Conservation (phyloP, 2,797 vertebrate species). For the Hafferia zeledoni region DNA sequence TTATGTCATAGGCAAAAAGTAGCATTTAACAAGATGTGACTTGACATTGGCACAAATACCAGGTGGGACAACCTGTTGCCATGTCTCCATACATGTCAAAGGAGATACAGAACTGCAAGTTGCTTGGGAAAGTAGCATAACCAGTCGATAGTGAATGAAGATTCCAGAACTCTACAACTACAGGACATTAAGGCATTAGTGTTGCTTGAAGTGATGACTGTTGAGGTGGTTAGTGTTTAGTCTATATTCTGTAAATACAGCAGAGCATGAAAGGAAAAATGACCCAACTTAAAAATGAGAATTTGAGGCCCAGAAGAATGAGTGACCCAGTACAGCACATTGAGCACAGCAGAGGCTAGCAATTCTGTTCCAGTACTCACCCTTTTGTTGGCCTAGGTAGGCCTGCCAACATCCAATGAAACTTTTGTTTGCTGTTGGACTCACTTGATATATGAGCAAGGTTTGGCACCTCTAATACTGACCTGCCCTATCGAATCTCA, state of each 20-base stretch:
- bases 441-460: background rate
- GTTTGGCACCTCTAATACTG: background rate
- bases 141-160: background rate
- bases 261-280: background rate
- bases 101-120: background rate
- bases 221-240: background rate
- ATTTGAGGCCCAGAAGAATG: background rate
- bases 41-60: background rate
- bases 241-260: background rate
- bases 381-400: background rate
- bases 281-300: background rate
- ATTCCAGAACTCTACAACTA: background rate
- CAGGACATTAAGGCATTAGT: background rate
- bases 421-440: background rate
- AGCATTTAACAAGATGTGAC: background rate
- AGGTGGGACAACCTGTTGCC: background rate
- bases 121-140: background rate
- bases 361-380: background rate
- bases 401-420: background rate
- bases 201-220: background rate
- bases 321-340: fast-evolving
- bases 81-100: background rate
- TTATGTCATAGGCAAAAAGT: background rate
- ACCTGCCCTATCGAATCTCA: background rate
- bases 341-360: background rate